Conservation (phyloP, 1,140 invertebrate species). For the Neocloeon triangulifer region DNA sequence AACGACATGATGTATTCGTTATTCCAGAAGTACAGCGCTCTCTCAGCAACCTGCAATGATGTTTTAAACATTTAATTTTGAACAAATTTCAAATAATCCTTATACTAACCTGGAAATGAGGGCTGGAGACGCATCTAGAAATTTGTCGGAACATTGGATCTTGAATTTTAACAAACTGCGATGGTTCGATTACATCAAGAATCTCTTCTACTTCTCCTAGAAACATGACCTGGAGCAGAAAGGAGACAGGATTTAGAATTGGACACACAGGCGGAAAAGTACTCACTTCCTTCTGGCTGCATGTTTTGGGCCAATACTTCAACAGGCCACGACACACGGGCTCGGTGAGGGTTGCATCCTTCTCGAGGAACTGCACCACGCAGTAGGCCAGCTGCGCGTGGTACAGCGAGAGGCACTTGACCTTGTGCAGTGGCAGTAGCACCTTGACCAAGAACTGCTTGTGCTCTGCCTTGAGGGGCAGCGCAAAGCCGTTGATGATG, state of each 20-base stretch:
- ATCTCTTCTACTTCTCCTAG: constrained; percentile 95
- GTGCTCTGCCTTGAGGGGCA: constrained; percentile 91
- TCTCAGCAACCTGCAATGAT: constrained; percentile 92
- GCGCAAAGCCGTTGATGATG: constrained; percentile 97
- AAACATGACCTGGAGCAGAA: constrained; percentile 59
- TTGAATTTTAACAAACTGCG: constrained; percentile 95
- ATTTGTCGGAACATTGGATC: constrained; percentile 93
- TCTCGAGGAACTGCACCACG: constrained; percentile 99
- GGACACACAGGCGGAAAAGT: neutral
- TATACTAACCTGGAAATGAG: constrained; percentile 67
- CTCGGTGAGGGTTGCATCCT: constrained; percentile 90
- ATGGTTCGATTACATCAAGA: constrained; percentile 94
- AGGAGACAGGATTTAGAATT: neutral
- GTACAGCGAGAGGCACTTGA: constrained; percentile 79
- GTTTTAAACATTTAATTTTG: no score
- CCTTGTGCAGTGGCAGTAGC: constrained; percentile 93
- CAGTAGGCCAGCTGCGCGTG: constrained; percentile 97
- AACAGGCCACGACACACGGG: constrained; percentile 86
- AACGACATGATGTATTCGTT: constrained; percentile 92
- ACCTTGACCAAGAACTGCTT: constrained; percentile 97
- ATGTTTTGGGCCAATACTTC: constrained; percentile 98
- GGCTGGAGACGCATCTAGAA: constrained; percentile 93
- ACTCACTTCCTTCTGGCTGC: constrained; percentile 81
- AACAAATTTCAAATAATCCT: no score
- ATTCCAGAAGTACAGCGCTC: constrained; percentile 89